phyloP scores from a whole-genome alignment of 2,797 vertebrate genomes.

The Parauchenoglanis ngamensis region DNA sequence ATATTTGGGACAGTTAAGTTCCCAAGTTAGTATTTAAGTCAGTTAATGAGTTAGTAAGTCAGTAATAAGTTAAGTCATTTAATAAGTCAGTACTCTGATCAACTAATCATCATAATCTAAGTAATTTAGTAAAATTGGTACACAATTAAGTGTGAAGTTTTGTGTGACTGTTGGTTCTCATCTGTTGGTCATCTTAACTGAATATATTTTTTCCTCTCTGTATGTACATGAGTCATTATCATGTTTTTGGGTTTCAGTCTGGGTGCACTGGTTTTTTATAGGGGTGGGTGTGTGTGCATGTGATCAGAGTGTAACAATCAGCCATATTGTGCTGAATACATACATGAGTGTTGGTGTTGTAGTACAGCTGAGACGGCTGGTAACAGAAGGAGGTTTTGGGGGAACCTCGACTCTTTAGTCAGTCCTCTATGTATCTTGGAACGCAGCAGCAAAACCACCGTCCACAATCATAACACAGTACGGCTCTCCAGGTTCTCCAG shows the following conservation, averaged over 20 bases:
- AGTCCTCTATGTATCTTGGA: slow-evolving; percentile 71
- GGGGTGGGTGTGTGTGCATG: not conserved
- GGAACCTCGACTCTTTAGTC: slow-evolving; percentile 58
- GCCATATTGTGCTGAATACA: slow-evolving; percentile 53
- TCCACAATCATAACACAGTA: slow-evolving; percentile 72
- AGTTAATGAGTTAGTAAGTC: not conserved
- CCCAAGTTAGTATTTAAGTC: not conserved
- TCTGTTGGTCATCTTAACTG: not conserved
- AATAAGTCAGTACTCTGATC: not conserved
- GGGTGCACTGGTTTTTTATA: not conserved
- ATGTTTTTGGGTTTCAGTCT: not conserved
- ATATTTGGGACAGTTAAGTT: no score
- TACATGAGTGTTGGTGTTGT: slow-evolving; percentile 50
- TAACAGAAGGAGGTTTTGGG: slow-evolving; percentile 41
- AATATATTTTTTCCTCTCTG: not conserved
- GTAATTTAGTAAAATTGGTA: no score
- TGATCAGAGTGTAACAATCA: slow-evolving; percentile 43
- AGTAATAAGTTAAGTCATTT: not conserved
- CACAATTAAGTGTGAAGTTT: not conserved
- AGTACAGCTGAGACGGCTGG: slow-evolving; percentile 34
- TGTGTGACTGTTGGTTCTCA: not conserved
- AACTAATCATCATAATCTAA: no score
- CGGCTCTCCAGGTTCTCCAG: slow-evolving; percentile 64
- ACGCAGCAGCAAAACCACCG: slow-evolving; percentile 59
- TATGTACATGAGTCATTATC: not conserved